Base-by-base conservation (phyloP, 2,888 invertebrate genomes). In the Tinea pellionella region DNA sequence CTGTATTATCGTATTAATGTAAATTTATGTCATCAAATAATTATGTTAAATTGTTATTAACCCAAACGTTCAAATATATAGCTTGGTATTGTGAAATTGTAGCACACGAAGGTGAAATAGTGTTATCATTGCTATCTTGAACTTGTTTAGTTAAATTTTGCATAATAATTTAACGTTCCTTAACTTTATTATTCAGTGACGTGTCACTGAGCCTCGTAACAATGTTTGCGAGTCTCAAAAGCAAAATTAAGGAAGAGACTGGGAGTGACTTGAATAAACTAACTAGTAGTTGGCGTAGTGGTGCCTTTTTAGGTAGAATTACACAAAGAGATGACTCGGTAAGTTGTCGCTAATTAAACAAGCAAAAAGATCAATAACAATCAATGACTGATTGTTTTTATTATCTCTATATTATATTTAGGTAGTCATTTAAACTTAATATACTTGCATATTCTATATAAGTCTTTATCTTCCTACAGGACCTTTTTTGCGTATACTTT, bases 161-260 rank as follows among this genome's bases (percentile, higher is more conserved):
- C 53, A 53, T 53, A 53, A 16, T 47, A 16, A 47, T 18, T 47
- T 13, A n/a, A 53, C 7, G 24, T 53, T 6, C 18, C 19, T 13
- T 32, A 55, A 57, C 15, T 32, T 30, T 57, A 15, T 32, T 16
- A n/a, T 57, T 13, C n/a, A 57, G 32, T 57, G 30, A 32, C 30
- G 57, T 30, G 30, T 30, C 47, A 19, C 29, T 55, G 55, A 55
- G 55, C 55, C 53, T 62, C 61, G 64, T 61, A 65, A 88, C 74
- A 73, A 96, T 96, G 96, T 96, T 96, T 78, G 92, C 94, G 59
- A 94, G 94, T 71, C 83, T 96, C 65, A 96, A 96, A 80, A 95
- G 94, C 80, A 95, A 95, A 88, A 95, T 96, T 68, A 93, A 93
- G 68, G 95, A 95, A 77, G 96, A 96, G 88, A 95, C 95, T 64